These are phyloP conservation scores for Aphelenchoides fujianensis DNA, from an alignment of 1,140 invertebrate species.

Conservation along the genomic window DNA sequence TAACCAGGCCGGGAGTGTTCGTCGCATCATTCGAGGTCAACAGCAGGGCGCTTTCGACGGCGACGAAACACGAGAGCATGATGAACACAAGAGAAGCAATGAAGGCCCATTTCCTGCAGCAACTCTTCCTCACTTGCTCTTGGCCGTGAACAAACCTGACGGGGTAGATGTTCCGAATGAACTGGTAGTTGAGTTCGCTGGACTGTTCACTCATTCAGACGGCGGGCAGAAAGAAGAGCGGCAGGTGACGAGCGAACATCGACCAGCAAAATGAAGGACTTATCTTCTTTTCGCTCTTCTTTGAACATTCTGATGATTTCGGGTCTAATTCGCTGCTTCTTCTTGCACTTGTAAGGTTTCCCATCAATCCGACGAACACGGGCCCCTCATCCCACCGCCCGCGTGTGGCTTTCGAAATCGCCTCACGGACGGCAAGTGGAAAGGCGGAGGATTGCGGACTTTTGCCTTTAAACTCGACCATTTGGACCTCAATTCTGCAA, in stretches of 20 bases:
- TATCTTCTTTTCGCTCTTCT: no score
- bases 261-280: not conserved
- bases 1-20: slow-evolving; percentile 9
- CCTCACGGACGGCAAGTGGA: no score
- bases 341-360: not conserved
- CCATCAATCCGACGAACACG: not conserved
- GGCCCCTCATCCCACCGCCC: no score
- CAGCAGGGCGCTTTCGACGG: slow-evolving; percentile 16
- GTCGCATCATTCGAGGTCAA: slow-evolving; percentile 4
- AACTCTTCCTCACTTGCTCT: no score
- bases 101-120: slow-evolving; percentile 15
- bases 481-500: not conserved
- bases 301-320: not conserved
- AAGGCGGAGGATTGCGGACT: no score
- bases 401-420: no score
- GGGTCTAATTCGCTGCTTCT: not conserved
- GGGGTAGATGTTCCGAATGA: slow-evolving; percentile 2
- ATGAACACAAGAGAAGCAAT: slow-evolving; percentile 20
- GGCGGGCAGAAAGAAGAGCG: no score
- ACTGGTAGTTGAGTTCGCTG: slow-evolving; percentile 1
- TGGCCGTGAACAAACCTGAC: slow-evolving; percentile 23
- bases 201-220: no score
- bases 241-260: no score
- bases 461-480: no score
- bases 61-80: slow-evolving; percentile 7